phyloP scores from a whole-genome alignment of 1,140 invertebrate species.

The Rhyzopertha dominica region DNA sequence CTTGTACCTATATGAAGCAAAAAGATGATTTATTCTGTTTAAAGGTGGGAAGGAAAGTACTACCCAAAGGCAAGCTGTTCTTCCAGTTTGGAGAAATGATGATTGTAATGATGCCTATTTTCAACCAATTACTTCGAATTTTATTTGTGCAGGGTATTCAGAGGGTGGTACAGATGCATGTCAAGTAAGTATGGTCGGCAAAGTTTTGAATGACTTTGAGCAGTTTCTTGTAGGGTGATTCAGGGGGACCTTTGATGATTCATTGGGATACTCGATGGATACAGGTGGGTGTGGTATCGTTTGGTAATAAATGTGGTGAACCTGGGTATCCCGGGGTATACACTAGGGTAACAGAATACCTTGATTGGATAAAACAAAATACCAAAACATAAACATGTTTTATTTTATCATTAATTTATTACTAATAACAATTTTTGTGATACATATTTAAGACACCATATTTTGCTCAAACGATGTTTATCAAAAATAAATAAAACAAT shows the following conservation, averaged over 20 bases:
- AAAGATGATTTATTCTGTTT: constrained; percentile 10
- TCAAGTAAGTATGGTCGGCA: constrained; percentile 55
- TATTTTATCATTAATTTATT: too few species aligned
- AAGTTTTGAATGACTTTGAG: not conserved
- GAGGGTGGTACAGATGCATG: constrained; percentile 90
- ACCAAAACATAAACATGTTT: constrained; percentile 18
- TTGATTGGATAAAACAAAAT: constrained; percentile 57
- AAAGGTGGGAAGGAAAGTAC: constrained; percentile 76
- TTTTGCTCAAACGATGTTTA: too few species aligned
- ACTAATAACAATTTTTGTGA: too few species aligned
- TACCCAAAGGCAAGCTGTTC: constrained; percentile 71
- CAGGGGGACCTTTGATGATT: constrained; percentile 82
- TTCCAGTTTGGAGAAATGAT: constrained; percentile 87
- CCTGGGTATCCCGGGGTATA: constrained; percentile 81
- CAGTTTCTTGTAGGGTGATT: constrained; percentile 55
- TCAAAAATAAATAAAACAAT: too few species aligned
- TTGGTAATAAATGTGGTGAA: constrained; percentile 87
- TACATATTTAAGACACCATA: too few species aligned
- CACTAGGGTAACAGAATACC: constrained; percentile 59
- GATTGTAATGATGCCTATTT: constrained; percentile 88
- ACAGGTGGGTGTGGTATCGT: constrained; percentile 85
- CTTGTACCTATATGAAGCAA: not conserved
- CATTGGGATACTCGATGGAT: constrained; percentile 69
- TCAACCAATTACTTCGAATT: constrained; percentile 85
- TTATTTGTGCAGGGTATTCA: constrained; percentile 85